Evolutionary conservation across 2,888 invertebrate genomes (phyloP).

Genomic region (Pammene fasciana): DNA sequence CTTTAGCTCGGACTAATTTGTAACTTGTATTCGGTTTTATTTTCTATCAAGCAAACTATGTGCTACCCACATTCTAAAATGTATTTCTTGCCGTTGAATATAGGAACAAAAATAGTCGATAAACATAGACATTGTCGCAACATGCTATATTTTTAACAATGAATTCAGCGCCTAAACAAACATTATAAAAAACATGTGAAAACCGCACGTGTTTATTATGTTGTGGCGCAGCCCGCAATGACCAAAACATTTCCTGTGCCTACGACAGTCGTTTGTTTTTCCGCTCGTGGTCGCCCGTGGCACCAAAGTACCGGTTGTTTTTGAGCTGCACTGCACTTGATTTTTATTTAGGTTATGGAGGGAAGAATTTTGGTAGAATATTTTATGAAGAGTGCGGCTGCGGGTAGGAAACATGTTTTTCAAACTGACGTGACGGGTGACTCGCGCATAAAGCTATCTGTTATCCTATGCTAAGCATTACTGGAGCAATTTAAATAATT

Average conservation of each 20-base stretch:
- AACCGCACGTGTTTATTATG: slow-evolving; percentile 15
- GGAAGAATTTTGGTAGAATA: neutral
- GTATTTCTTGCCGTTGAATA: too few relatives aligned
- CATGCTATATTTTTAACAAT: neutral
- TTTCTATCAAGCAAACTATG: too few relatives aligned
- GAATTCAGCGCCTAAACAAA: neutral
- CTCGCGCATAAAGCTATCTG: too few relatives aligned
- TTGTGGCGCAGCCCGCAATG: slow-evolving; percentile 12
- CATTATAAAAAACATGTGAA: neutral
- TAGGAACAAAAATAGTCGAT: too few relatives aligned
- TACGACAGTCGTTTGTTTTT: slow-evolving; percentile 19
- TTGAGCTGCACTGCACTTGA: neutral
- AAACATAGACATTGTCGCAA: neutral
- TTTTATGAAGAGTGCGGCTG: neutral
- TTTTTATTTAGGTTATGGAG: slow-evolving; percentile 6
- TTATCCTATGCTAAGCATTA: too few relatives aligned
- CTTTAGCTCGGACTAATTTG: too few relatives aligned
- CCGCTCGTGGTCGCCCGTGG: slow-evolving; percentile 10
- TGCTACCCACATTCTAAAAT: too few relatives aligned
- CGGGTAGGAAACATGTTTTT: too few relatives aligned
- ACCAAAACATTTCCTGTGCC: slow-evolving; percentile 28
- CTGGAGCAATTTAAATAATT: too few relatives aligned
- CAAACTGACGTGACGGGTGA: too few relatives aligned
- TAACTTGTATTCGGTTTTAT: too few relatives aligned
- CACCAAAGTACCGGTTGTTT: neutral